Percentiles rank a stretch among this genome's conserved stretches.
phyloP scores from a whole-genome alignment of 1,140 invertebrate genomes.

The Drosophila nigrodunni region DNA sequence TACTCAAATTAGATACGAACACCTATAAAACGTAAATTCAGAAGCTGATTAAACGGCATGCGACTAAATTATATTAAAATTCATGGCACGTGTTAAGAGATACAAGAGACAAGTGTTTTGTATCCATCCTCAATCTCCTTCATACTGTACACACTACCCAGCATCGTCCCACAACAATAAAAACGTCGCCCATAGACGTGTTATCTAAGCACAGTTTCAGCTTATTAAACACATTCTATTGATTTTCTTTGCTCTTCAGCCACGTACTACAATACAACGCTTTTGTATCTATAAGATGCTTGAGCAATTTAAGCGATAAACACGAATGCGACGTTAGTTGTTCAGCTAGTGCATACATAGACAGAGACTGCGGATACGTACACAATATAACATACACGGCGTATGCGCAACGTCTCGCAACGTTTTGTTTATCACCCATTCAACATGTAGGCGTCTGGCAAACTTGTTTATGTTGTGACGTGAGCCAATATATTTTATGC shows the following conservation, averaged over 20 bases:
- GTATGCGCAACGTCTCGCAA: slow-evolving; percentile 37
- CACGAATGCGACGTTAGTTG: slow-evolving; percentile 43
- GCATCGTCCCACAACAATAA: slow-evolving; percentile 35
- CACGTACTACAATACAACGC: slow-evolving; percentile 20
- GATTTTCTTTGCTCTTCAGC: slow-evolving; percentile 32
- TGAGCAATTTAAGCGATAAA: slow-evolving; percentile 52
- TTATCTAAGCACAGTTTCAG: slow-evolving; percentile 56
- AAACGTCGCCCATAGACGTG: slow-evolving; percentile 48
- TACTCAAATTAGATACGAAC: slow-evolving; percentile 39
- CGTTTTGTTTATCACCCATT: slow-evolving; percentile 41
- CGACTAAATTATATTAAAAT: slow-evolving; percentile 57
- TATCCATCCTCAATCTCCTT: neutral
- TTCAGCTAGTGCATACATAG: slow-evolving; percentile 21
- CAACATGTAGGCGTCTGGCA: slow-evolving; percentile 22
- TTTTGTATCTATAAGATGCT: slow-evolving; percentile 48
- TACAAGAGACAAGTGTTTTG: slow-evolving; percentile 46
- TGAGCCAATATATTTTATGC: slow-evolving; percentile 38
- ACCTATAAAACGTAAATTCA: slow-evolving; percentile 33
- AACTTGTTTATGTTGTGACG: slow-evolving; percentile 48
- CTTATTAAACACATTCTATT: slow-evolving; percentile 61
- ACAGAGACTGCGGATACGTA: neutral
- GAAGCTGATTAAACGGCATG: slow-evolving; percentile 41
- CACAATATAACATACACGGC: slow-evolving; percentile 25
- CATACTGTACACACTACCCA: neutral
- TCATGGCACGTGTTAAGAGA: slow-evolving; percentile 48